Percentiles rank a stretch among this genome's conserved stretches.
phyloP scores from a whole-genome alignment of 2,888 invertebrate genomes.

The Lutraria lutraria region DNA sequence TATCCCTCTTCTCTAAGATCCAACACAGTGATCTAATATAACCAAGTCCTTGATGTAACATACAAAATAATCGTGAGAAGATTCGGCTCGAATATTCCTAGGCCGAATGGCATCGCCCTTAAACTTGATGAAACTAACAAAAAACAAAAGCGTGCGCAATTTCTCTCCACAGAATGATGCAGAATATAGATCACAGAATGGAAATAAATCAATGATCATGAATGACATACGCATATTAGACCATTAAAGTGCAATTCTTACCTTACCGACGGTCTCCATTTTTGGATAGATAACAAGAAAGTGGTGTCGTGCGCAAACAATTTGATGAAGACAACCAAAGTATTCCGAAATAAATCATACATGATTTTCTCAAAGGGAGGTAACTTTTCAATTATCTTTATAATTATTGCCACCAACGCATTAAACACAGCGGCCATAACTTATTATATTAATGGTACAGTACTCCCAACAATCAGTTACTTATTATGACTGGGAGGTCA shows the following conservation, averaged over 20 bases:
- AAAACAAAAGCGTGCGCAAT: neutral
- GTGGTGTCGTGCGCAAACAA: conserved; percentile 9
- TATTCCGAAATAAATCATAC: no score
- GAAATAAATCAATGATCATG: neutral
- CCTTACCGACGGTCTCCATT: conserved; percentile 1
- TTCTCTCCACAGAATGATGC: neutral
- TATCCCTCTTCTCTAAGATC: no score
- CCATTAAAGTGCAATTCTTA: neutral
- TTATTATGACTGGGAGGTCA: no score
- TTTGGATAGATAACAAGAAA: neutral
- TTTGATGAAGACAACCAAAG: neutral
- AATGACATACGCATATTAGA: neutral
- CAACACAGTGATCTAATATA: no score
- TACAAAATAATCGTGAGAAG: no score
- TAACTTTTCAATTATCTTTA: neutral
- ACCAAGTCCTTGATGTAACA: no score
- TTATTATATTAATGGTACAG: no score
- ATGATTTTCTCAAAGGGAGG: neutral
- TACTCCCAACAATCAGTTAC: no score
- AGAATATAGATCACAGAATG: neutral
- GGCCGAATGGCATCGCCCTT: neutral
- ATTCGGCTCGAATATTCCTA: neutral
- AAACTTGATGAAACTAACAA: neutral
- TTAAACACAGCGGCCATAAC: no score
- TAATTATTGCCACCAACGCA: no score